Evolutionary conservation across 2,113 vertebrate species (phyloP), one percentile per base, ranked within the genome.

Genomic region (Planiliza haematocheilus): DNA sequence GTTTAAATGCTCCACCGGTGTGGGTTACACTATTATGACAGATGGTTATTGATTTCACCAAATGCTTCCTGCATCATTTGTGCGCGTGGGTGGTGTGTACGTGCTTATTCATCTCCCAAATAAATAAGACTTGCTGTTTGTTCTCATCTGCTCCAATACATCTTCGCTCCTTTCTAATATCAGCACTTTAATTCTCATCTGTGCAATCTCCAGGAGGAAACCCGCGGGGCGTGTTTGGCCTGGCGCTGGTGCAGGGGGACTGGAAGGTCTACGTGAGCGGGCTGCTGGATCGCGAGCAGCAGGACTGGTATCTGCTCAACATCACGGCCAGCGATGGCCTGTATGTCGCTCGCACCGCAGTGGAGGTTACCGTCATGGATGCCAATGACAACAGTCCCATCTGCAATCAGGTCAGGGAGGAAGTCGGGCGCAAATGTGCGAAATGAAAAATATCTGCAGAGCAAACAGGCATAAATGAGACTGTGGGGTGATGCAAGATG

Each of bases 221-320:
- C 81, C 94, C 94, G 63, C 92, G 93, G 70, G 97, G 97, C 24
- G 95, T 95, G 61, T 99, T 99, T 1, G 95, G 94, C 14, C 90
- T 99, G 83, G 95, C 96, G 51, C 91, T 95, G 45, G 95, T 97
- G 69, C 96, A 98, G 88, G 96, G 91, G 17, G 96, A 97, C 74
- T 99, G 97, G 96, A 99, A 97, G 66, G 95, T 99, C 57, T 98
- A 96, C 17, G 96, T 99, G 70, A 97, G 97, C 74, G 95, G 94
- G 18, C 94, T 94, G 20, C 91, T 99, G 78, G 97, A 99, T 81
- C 95, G 97, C 4, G 98, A 99, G 88, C 95, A 95, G 50, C 97
- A 98, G 90, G 97, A 97, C 60, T 65, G 93, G 89, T 99, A 98
- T 83, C 93, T 95, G 49, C 95, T 99, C 72, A 99, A 98, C 86